Evolutionary conservation across 2,797 vertebrate species (phyloP).

Genomic region (Momotus momota): DNA sequence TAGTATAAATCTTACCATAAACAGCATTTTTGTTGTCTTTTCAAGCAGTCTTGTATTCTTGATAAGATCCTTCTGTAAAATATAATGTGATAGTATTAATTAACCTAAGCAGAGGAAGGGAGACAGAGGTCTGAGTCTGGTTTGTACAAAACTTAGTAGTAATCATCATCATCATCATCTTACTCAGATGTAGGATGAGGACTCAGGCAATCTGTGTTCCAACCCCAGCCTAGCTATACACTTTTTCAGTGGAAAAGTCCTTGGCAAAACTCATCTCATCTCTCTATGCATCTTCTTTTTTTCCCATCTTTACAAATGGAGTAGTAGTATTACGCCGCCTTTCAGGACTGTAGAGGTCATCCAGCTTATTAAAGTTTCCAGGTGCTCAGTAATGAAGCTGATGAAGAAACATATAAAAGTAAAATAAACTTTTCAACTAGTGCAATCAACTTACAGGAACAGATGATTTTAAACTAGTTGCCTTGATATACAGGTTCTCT

Average conservation of each 20-base stretch:
- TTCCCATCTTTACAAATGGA: background rate
- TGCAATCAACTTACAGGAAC: conserved; percentile 75
- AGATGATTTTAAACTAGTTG: conserved; percentile 65
- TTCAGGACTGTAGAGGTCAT: background rate
- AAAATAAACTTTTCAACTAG: background rate
- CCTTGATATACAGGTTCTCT: conserved; percentile 68
- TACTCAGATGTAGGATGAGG: background rate
- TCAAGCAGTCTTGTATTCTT: conserved; percentile 73
- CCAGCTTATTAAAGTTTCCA: background rate
- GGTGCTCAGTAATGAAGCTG: background rate
- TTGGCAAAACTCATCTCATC: background rate
- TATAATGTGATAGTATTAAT: background rate
- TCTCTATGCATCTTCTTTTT: background rate
- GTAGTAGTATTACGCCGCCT: background rate
- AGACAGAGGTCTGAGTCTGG: background rate
- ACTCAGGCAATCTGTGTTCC: background rate
- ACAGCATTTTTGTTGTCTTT: conserved; percentile 71
- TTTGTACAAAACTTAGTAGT: background rate
- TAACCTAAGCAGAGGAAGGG: background rate
- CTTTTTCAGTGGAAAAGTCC: background rate
- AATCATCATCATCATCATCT: background rate
- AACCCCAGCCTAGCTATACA: background rate
- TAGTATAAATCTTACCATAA: conserved; percentile 73
- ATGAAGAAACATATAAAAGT: background rate
- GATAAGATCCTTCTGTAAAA: conserved; percentile 75